Conservation (phyloP, 2,113 vertebrate genomes). For the Psilopsiagon aymara region DNA sequence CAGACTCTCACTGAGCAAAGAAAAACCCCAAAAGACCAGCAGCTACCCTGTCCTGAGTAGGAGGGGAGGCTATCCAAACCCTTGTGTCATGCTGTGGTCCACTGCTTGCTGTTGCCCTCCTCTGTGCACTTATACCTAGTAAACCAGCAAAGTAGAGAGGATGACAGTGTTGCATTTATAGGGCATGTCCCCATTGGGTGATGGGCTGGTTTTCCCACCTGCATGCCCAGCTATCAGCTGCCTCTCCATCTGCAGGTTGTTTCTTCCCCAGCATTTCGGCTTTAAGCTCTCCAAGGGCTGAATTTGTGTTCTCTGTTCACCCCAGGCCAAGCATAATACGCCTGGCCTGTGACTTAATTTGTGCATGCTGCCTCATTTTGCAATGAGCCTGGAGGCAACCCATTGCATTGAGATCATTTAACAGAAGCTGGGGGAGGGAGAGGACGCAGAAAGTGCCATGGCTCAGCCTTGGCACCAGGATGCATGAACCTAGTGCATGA, state of each 20-base stretch:
- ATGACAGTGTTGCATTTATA: not conserved
- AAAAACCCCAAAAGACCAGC: not conserved
- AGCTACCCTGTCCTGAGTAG: not conserved
- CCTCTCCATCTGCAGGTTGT: not conserved
- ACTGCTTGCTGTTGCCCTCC: not conserved
- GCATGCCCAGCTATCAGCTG: too few species aligned
- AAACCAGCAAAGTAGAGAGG: not conserved
- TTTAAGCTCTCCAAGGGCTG: not conserved
- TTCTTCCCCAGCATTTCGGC: not conserved
- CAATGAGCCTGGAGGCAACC: not conserved
- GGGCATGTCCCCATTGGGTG: not conserved
- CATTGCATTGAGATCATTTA: not conserved
- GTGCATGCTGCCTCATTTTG: not conserved
- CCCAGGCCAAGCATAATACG: not conserved
- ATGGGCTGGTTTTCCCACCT: not conserved
- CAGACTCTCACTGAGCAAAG: not conserved
- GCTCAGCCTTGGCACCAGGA: not conserved
- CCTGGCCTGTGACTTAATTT: not conserved
- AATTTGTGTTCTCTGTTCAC: not conserved
- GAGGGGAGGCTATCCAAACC: not conserved
- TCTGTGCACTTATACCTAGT: not conserved
- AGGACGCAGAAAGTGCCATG: rapidly evolving
- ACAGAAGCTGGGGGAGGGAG: not conserved
- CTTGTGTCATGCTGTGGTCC: rapidly evolving
- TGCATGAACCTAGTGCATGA: rapidly evolving